Percentiles rank a stretch among this genome's conserved stretches.
These are phyloP conservation scores for Raja brachyura DNA, from an alignment of 2,113 vertebrate genomes.

Conservation along the genomic window DNA sequence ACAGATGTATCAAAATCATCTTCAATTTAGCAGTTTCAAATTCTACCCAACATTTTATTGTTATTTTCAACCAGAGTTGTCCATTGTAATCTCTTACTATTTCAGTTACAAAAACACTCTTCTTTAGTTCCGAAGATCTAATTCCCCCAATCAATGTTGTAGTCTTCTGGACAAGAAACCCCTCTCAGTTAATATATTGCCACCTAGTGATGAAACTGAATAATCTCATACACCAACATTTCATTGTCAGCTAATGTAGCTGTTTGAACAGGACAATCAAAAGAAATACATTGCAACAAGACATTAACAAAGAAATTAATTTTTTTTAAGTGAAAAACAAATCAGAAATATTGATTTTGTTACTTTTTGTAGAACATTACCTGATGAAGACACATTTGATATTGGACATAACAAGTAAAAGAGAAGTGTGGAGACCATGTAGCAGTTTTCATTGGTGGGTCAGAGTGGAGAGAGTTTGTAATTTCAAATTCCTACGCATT, in stretches of 20 bases:
- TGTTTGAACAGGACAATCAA: neutral
- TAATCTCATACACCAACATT: neutral
- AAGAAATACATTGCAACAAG: neutral
- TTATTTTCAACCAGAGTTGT: neutral
- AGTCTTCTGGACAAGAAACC: neutral
- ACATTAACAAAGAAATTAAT: neutral
- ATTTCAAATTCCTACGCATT: no score
- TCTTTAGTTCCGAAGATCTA: no score
- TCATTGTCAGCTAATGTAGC: no score
- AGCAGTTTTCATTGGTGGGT: no score
- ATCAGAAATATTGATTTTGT: no score
- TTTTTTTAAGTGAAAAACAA: neutral
- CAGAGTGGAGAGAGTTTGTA: no score
- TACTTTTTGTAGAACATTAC: neutral
- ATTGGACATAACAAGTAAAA: neutral
- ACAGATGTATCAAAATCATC: neutral
- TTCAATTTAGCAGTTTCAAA: neutral
- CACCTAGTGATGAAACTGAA: neutral
- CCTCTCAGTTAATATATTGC: neutral
- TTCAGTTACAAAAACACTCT: neutral
- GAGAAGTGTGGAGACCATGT: no score
- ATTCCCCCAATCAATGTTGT: neutral
- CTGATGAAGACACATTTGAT: neutral
- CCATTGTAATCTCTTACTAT: neutral
- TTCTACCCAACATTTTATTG: neutral